Evolutionary conservation across 2,888 invertebrate species (phyloP).

Genomic region (Troilus luridus): DNA sequence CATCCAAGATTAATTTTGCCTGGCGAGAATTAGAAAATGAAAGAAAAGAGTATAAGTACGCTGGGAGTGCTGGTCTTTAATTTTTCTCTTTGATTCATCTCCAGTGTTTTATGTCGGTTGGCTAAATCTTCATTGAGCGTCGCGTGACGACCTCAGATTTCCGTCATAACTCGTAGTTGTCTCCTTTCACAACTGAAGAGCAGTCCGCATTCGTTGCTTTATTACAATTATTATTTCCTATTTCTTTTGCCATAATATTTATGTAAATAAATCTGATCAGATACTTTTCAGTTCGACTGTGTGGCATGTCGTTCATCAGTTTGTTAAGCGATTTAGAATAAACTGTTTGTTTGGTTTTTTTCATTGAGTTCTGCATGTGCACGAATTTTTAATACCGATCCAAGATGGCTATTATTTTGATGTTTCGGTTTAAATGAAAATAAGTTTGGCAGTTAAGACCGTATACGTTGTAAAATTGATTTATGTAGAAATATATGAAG

Average conservation of each 20-base stretch:
- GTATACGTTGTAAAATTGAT: too few relatives aligned
- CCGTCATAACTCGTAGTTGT: conserved; percentile 19
- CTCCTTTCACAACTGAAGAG: conserved; percentile 38
- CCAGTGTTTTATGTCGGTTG: conserved; percentile 25
- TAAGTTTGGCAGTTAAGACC: too few relatives aligned
- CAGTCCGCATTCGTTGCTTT: background rate
- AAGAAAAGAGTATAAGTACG: conserved; percentile 36
- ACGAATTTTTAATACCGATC: too few relatives aligned
- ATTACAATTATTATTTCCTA: background rate
- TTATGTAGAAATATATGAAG: too few relatives aligned
- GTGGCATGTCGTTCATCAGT: too few relatives aligned
- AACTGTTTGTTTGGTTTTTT: too few relatives aligned
- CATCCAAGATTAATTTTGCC: conserved; percentile 49
- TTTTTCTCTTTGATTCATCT: conserved; percentile 47
- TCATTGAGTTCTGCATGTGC: too few relatives aligned
- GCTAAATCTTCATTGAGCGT: conserved; percentile 48
- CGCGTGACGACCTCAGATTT: conserved; percentile 30
- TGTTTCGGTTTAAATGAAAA: too few relatives aligned
- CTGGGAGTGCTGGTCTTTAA: conserved; percentile 28
- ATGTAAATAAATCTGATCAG: too few relatives aligned
- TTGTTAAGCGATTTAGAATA: too few relatives aligned
- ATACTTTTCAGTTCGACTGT: background rate
- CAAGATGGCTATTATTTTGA: too few relatives aligned
- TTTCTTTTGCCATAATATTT: background rate
- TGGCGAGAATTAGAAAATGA: conserved; percentile 29